Base-by-base conservation (phyloP, 2,113 vertebrate genomes). In the Triplophysa tibetana region DNA sequence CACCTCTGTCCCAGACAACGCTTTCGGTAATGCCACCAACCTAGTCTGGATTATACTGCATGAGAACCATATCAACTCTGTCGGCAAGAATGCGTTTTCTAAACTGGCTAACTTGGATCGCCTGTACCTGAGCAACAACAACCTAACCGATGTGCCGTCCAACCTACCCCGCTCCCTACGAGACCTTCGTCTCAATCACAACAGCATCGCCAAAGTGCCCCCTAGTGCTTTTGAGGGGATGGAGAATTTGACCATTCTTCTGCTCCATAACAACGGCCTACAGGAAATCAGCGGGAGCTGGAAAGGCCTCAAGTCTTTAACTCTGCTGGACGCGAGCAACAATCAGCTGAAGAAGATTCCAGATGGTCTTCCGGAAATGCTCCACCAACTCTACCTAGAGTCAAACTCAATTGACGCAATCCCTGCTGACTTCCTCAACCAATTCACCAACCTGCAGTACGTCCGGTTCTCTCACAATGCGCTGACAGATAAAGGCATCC, bases 341-440 rank as follows among this genome's bases (percentile, higher is more conserved):
- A 99, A 99, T 87, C 92, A 95, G 76, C 89, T 99, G 19, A 92
- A 94, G 24, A 96, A 91, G 87, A 92, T 98, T 54, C 98, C 97
- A 0, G 93, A 94, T 0, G 89, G 88, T 8, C 94, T 99, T 1
- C 97, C 98, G 1, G 87, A 86, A 0, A 89, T 93, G 5, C 88
- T 99, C 21, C 95, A 98, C 72, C 97, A 99, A 87, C 94, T 99
- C 0, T 99, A 99, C 87, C 77, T 99, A 83, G 97, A 98, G 83
- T 95, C 91, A 82, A 99, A 99, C 87, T 88, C 93, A 24, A 96
- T 99, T 75, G 88, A 91, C n/a, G 73, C 92, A 1, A 87, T 99
- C 12, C 96, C 98, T 0, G 94, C 91, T 0, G 93, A 91, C 56
- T 99, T 96, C 70, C 92, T 99, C 85, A 89, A 88, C 78, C 79